These are phyloP conservation scores for Sorex maritimensis DNA, from an alignment of 2,797 vertebrate species.

Conservation along the genomic window DNA sequence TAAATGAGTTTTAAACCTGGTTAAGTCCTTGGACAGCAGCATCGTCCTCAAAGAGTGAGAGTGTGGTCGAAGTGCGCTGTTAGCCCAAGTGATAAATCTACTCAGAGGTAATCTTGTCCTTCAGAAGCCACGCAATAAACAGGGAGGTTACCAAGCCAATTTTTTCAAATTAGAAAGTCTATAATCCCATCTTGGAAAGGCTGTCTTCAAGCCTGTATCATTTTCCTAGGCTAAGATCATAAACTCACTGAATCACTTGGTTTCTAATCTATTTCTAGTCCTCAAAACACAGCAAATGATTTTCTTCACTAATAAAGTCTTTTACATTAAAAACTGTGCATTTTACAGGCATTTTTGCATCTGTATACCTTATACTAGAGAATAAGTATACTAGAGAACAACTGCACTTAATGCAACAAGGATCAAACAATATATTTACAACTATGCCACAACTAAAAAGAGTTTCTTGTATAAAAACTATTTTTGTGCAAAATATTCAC, in stretches of 20 bases:
- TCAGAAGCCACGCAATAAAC: neutral
- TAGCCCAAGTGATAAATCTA: constrained; percentile 56
- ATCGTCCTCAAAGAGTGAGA: constrained; percentile 2
- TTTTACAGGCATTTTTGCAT: neutral
- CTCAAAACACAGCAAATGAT: constrained; percentile 4
- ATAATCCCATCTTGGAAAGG: constrained; percentile 26
- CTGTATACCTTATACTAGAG: neutral
- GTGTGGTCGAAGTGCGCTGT: neutral
- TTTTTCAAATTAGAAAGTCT: constrained; percentile 66
- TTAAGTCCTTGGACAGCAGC: neutral
- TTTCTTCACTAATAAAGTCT: neutral
- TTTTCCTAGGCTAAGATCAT: constrained; percentile 32
- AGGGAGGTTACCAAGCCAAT: neutral
- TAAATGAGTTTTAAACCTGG: constrained; percentile 42
- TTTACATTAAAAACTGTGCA: neutral
- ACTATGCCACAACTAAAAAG: neutral
- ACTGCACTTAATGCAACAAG: neutral
- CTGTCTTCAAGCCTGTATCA: constrained; percentile 25
- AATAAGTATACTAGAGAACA: neutral
- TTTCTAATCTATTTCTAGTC: constrained; percentile 20
- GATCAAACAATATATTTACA: neutral
- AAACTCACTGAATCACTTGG: constrained; percentile 4
- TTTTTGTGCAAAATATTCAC: constrained; percentile 13
- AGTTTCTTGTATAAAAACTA: neutral
- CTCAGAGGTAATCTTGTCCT: neutral